A percentile compares a stretch with the other conserved stretches of the same genome.
phyloP scores from a whole-genome alignment of 2,113 vertebrate species.

The Ascaphus truei region DNA sequence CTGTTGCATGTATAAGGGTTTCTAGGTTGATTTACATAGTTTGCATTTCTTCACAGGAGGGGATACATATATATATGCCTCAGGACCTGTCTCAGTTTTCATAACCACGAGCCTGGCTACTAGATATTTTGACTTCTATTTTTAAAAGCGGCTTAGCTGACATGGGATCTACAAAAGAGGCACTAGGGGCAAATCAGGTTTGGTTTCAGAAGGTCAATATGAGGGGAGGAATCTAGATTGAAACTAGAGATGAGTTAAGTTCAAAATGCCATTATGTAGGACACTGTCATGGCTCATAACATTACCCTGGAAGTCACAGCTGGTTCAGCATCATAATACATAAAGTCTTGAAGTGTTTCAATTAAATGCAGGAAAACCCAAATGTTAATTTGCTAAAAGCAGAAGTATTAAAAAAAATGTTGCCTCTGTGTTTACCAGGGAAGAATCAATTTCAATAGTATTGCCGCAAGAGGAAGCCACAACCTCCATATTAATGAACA shows the following conservation, averaged over 20 bases:
- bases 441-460: too few species aligned
- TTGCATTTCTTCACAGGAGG: conserved; percentile 18
- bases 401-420: too few species aligned
- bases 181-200: conserved; percentile 19
- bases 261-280: neutral
- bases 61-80: conserved; percentile 4
- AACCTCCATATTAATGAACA: too few species aligned
- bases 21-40: conserved; percentile 17
- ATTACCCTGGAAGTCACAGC: neutral
- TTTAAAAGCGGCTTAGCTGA: conserved; percentile 28
- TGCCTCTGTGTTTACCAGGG: too few species aligned
- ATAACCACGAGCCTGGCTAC: conserved; percentile 26
- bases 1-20: neutral
- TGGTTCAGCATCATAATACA: neutral
- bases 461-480: too few species aligned
- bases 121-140: conserved; percentile 33
- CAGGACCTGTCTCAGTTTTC: conserved; percentile 21
- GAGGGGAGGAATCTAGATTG: neutral
- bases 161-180: conserved; percentile 30
- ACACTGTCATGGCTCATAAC: neutral
- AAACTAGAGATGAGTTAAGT: conserved; percentile 9
- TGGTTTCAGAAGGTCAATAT: conserved; percentile 30
- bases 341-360: too few species aligned
- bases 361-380: too few species aligned
- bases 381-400: too few species aligned